Evolutionary conservation across 2,888 invertebrate species (phyloP).

Genomic region (Listrodromus nycthemerus): DNA sequence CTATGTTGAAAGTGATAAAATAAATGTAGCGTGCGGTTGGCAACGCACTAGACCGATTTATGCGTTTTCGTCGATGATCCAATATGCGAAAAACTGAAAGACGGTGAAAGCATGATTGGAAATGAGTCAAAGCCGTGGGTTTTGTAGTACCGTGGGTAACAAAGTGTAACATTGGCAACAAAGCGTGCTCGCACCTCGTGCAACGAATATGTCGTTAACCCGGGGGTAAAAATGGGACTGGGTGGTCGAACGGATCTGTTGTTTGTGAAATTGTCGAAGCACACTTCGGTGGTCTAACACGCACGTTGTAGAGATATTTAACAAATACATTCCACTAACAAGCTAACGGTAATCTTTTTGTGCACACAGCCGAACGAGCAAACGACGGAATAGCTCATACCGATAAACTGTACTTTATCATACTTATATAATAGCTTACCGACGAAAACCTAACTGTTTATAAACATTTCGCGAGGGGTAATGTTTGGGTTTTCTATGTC

Average conservation of each 20-base stretch:
- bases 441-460: neutral
- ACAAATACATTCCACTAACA: neutral
- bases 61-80: too few relatives aligned
- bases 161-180: slow-evolving; percentile 54
- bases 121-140: neutral
- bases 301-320: neutral
- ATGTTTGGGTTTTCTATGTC: neutral
- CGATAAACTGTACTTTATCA: neutral
- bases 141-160: slow-evolving; percentile 20
- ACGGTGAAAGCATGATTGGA: neutral
- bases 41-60: too few relatives aligned
- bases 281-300: neutral
- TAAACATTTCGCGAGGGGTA: neutral
- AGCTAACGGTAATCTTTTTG: neutral
- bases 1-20: too few relatives aligned
- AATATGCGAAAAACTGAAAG: neutral
- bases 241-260: neutral
- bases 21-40: too few relatives aligned
- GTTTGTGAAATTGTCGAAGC: neutral
- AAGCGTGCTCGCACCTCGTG: slow-evolving; percentile 28
- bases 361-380: neutral
- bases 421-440: neutral
- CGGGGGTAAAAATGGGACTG: neutral
- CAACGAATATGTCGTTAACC: neutral
- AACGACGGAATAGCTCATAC: neutral